Evolutionary conservation across 2,113 vertebrate genomes (phyloP).

Genomic region (Trachemys scripta): DNA sequence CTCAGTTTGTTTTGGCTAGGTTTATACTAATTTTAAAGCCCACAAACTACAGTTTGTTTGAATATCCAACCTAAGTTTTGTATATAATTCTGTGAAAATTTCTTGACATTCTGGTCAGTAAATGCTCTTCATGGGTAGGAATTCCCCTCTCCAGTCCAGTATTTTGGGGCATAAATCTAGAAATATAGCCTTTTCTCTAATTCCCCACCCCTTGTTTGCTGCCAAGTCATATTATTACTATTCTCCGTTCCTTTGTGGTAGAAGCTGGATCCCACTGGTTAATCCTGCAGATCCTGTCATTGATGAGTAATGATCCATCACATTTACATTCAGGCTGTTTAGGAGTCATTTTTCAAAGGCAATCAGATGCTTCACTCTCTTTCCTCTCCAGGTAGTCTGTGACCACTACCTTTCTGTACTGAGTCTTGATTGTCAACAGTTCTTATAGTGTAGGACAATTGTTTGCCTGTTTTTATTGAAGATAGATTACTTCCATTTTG

Average conservation of each 20-base stretch:
- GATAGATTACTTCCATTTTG: neutral
- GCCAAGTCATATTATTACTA: neutral
- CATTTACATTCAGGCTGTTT: neutral
- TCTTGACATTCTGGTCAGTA: neutral
- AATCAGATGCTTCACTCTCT: neutral
- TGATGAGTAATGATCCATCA: neutral
- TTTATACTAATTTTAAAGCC: neutral
- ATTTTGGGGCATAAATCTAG: neutral
- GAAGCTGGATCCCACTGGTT: neutral
- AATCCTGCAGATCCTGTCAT: neutral
- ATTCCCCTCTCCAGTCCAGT: neutral
- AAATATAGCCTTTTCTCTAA: neutral
- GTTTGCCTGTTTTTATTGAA: neutral
- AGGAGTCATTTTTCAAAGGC: neutral
- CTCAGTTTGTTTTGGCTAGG: neutral
- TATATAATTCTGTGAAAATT: no score
- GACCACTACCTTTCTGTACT: no score
- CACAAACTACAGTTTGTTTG: neutral
- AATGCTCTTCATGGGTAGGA: neutral
- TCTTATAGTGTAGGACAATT: neutral
- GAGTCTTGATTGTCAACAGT: neutral
- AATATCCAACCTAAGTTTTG: neutral
- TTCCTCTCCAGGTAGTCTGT: neutral
- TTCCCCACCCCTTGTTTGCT: neutral
- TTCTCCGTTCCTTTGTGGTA: neutral